A percentile compares a stretch with the other conserved stretches of the same genome.
These are phyloP conservation scores for Spinus olivaceus DNA, from an alignment of 2,797 vertebrate genomes.

Conservation along the genomic window DNA sequence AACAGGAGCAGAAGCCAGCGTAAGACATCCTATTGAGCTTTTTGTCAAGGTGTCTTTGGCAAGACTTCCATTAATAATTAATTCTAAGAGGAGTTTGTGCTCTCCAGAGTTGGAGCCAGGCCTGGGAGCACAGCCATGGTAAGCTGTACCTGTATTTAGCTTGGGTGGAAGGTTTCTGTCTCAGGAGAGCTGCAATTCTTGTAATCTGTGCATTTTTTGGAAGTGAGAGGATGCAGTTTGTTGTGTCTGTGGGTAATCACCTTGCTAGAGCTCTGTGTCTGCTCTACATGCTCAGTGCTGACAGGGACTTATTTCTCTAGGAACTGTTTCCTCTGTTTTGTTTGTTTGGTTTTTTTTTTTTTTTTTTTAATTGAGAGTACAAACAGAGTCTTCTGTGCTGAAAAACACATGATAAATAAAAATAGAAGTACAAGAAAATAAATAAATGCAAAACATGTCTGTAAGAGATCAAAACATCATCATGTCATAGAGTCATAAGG, in stretches of 20 bases:
- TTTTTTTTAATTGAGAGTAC: not conserved
- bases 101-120: not conserved
- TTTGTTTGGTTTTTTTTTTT: not conserved
- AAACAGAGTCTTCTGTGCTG: not conserved
- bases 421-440: not conserved
- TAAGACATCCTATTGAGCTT: not conserved
- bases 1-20: not conserved
- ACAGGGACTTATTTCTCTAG: not conserved
- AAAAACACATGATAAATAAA: not conserved
- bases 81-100: not conserved
- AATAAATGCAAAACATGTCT: not conserved
- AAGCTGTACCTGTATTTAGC: not conserved
- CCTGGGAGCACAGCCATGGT: not conserved
- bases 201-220: not conserved
- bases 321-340: not conserved
- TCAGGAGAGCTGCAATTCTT: not conserved
- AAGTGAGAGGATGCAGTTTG: not conserved
- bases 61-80: not conserved
- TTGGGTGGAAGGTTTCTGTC: not conserved
- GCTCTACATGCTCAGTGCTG: not conserved
- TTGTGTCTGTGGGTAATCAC: not conserved
- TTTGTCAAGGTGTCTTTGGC: not conserved
- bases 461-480: not conserved
- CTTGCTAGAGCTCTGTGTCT: not conserved
- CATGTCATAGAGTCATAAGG: not conserved